phyloP scores from a whole-genome alignment of 2,888 invertebrate genomes.

The Philereme vetulata region DNA sequence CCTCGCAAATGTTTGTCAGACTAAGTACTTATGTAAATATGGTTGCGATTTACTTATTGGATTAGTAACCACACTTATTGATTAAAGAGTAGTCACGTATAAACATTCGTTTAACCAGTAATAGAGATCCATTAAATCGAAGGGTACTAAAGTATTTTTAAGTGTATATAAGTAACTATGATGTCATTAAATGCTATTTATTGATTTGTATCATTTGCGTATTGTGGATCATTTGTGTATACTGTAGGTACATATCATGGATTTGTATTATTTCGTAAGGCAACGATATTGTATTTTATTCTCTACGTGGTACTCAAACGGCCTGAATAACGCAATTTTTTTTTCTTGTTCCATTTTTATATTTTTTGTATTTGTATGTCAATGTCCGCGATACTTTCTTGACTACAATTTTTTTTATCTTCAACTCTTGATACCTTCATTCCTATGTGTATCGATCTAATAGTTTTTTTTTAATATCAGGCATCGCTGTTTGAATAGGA shows the following conservation, averaged over 20 bases:
- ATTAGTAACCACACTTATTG: conserved; percentile 61
- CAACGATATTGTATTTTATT: conserved; percentile 54
- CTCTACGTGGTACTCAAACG: conserved; percentile 44
- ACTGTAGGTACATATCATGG: conserved; percentile 81
- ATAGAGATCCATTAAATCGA: conserved; percentile 75
- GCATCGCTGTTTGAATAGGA: conserved; percentile 22
- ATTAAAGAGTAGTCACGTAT: conserved; percentile 71
- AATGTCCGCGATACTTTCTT: not conserved
- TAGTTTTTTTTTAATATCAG: not conserved
- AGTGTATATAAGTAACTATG: conserved; percentile 74
- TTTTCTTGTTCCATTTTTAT: not conserved
- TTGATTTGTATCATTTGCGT: conserved; percentile 76
- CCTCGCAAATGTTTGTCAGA: conserved; percentile 51
- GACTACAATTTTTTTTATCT: not conserved
- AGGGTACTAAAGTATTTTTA: conserved; percentile 81
- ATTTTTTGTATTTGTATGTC: not conserved
- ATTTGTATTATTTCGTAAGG: conserved; percentile 70
- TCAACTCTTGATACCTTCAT: too few relatives aligned
- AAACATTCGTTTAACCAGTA: conserved; percentile 72
- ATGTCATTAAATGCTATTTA: conserved; percentile 79
- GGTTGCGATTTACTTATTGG: conserved; percentile 67
- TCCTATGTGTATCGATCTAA: not conserved
- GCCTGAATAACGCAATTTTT: conserved; percentile 2
- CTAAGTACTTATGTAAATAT: conserved; percentile 80
- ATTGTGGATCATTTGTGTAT: conserved; percentile 77